Percentiles rank a stretch among this genome's conserved stretches.
phyloP scores from a whole-genome alignment of 2,113 vertebrate species.

The Aegotheles bennettii region DNA sequence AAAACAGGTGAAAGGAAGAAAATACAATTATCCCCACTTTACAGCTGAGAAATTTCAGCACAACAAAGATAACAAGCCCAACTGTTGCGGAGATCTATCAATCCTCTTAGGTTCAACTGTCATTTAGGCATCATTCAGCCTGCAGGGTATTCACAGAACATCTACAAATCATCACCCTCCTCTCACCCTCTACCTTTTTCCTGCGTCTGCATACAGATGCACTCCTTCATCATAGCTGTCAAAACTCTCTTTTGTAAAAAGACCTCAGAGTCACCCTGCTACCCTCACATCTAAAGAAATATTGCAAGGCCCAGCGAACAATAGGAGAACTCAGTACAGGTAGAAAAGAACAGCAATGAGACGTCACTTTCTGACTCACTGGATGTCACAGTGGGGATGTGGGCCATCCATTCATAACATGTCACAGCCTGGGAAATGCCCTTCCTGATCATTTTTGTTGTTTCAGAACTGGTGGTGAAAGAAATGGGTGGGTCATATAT shows the following conservation, averaged over 20 bases:
- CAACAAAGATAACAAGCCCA: background rate
- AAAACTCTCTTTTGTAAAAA: background rate
- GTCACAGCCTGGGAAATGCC: background rate
- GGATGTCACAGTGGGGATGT: background rate
- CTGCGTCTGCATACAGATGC: background rate
- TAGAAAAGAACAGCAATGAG: background rate
- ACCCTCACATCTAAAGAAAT: background rate
- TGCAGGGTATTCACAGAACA: background rate
- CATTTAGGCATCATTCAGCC: background rate
- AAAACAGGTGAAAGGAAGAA: background rate
- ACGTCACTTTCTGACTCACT: background rate
- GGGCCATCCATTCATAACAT: background rate
- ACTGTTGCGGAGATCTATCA: background rate
- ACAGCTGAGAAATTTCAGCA: background rate
- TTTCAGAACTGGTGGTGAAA: background rate
- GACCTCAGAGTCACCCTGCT: background rate
- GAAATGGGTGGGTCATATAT: background rate
- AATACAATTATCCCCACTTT: conserved; percentile 5
- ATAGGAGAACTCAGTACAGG: background rate
- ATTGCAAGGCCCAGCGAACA: background rate
- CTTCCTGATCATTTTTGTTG: background rate
- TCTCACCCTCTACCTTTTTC: background rate
- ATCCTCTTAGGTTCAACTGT: background rate
- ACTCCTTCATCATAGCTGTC: background rate
- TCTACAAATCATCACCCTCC: background rate